Evolutionary conservation across 1,140 invertebrate genomes (phyloP).

Genomic region (Druon quercuslanigerum): DNA sequence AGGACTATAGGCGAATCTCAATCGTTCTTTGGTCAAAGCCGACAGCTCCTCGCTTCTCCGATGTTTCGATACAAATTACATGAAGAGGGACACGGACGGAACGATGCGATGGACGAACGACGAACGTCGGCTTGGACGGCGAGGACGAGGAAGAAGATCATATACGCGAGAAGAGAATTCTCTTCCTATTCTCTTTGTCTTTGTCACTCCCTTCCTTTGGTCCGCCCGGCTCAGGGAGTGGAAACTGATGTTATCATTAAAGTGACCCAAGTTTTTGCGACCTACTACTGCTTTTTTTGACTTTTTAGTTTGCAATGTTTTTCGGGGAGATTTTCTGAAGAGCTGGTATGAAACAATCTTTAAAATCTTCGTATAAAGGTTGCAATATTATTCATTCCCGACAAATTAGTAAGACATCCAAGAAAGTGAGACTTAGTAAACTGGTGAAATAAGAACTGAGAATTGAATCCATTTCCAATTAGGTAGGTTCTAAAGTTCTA

Average conservation of each 20-base stretch:
- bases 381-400: too few species aligned
- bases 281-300: neutral
- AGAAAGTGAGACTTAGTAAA: too few species aligned
- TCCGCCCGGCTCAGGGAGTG: slow-evolving; percentile 10
- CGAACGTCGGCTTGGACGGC: slow-evolving; percentile 51
- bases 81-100: slow-evolving; percentile 55
- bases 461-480: too few species aligned
- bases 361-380: neutral
- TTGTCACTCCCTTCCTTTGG: slow-evolving; percentile 38
- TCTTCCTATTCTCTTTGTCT: slow-evolving; percentile 32
- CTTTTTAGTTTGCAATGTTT: neutral
- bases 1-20: slow-evolving; percentile 48
- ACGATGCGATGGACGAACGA: slow-evolving; percentile 55
- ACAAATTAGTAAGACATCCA: too few species aligned
- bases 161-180: slow-evolving; percentile 38
- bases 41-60: slow-evolving; percentile 53
- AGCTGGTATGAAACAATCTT: neutral
- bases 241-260: slow-evolving; percentile 46
- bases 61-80: slow-evolving; percentile 62
- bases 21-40: slow-evolving; percentile 56
- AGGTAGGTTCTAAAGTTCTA: too few species aligned
- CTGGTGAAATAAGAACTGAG: too few species aligned
- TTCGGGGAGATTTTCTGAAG: neutral
- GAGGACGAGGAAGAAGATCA: slow-evolving; percentile 32
- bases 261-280: slow-evolving; percentile 24